phyloP scores from a whole-genome alignment of 2,888 invertebrate species.

The Cheilosia vernalis region DNA sequence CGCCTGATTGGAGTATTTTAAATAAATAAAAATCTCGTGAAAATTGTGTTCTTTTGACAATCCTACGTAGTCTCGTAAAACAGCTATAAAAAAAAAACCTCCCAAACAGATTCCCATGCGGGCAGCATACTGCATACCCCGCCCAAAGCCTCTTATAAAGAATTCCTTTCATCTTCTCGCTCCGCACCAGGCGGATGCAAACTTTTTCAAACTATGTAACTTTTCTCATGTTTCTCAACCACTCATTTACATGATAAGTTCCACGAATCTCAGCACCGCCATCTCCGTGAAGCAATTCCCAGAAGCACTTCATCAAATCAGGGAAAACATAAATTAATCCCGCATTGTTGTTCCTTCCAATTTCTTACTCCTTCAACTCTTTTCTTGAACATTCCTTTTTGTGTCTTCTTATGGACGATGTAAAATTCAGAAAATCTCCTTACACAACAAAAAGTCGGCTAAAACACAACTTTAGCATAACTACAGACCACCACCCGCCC shows the following conservation, averaged over 20 bases:
- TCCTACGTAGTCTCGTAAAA: too few relatives aligned
- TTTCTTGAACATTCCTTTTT: neutral
- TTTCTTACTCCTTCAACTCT: slow-evolving; percentile 38
- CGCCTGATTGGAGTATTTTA: too few relatives aligned
- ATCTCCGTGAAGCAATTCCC: slow-evolving; percentile 10
- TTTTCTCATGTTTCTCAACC: neutral
- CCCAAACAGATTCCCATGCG: too few relatives aligned
- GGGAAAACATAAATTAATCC: slow-evolving; percentile 45
- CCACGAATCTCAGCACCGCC: slow-evolving; percentile 8
- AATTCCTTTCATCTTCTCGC: too few relatives aligned
- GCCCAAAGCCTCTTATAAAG: too few relatives aligned
- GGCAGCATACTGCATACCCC: too few relatives aligned
- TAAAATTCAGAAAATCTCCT: slow-evolving; percentile 8
- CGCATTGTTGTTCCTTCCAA: slow-evolving; percentile 41
- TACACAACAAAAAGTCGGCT: neutral
- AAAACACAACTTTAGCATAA: slow-evolving; percentile 33
- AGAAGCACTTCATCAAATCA: slow-evolving; percentile 41
- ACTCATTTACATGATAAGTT: slow-evolving; percentile 5
- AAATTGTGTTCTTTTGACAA: too few relatives aligned
- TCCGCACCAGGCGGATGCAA: too few relatives aligned
- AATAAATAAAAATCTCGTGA: too few relatives aligned
- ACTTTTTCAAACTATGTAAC: too few relatives aligned
- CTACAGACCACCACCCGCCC: slow-evolving; percentile 31
- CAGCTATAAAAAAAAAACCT: too few relatives aligned
- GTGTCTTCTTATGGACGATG: neutral